Conservation (phyloP, 2,113 vertebrate genomes). For the Hiodon alosoides region DNA sequence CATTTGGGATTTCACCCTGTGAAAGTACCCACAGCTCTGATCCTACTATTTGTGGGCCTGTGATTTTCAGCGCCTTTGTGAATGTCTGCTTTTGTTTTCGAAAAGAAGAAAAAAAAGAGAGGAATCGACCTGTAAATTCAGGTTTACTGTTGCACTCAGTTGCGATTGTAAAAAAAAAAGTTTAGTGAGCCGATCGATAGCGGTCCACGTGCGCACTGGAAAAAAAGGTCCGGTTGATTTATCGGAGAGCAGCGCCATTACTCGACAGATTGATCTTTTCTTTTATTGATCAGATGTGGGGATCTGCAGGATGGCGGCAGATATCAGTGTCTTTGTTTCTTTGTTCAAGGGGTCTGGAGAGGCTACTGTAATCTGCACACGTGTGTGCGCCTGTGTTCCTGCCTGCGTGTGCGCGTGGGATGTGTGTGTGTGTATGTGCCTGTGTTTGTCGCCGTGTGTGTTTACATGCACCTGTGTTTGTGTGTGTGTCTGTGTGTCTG, state of each 20-base stretch:
- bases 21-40: constrained; percentile 13
- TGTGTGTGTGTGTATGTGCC: constrained; percentile 14
- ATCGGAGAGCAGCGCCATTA: constrained; percentile 40
- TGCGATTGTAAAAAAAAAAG: background rate
- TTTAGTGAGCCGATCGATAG: background rate
- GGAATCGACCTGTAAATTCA: background rate
- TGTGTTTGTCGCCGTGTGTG: constrained; percentile 21
- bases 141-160: background rate
- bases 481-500: constrained; percentile 23
- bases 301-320: constrained; percentile 13
- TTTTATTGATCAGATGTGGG: constrained; percentile 41
- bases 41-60: background rate
- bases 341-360: constrained; percentile 25
- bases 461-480: constrained; percentile 27
- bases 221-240: constrained; percentile 42
- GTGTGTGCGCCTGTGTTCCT: constrained; percentile 4
- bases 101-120: background rate
- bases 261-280: constrained; percentile 21
- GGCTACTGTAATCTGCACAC: constrained; percentile 7
- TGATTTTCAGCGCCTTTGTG: background rate
- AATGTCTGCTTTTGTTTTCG: too few species aligned
- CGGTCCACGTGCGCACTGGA: background rate
- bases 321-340: constrained; percentile 25
- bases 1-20: constrained; percentile 15
- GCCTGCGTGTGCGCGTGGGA: background rate